Base-by-base conservation (phyloP, 2,888 invertebrate genomes). In the Limenitis camilla region DNA sequence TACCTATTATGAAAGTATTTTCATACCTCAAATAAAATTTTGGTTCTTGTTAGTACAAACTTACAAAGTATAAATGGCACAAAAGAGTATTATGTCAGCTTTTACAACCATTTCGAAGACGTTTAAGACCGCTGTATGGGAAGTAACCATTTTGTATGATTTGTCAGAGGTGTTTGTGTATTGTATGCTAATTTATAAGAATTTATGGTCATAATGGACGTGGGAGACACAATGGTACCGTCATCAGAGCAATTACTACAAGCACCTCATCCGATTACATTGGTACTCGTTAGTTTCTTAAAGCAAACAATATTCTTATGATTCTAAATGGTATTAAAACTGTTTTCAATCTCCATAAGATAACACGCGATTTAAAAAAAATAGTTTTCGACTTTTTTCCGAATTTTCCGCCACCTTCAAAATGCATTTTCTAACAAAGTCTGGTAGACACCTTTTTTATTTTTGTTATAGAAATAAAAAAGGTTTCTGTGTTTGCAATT, bases 121-220 rank as follows among this genome's bases (percentile, higher is more conserved):
- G 36, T 36, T 27, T 36, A 31, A 33, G 36, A 47, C 9, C 42
- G 11, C 11, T 32, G 36, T 53, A 59, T 52, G 50, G 80, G 80
- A 78, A 79, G 78, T 66, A 66, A 71, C 61, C 69, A 67, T 70
- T 80, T 79, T 75, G 76, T 72, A 69, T 71, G 71, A 72, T 70
- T 73, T 68, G 68, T 57, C 61, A 69, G 68, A 72, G 76, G 75
- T 73, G 74, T 69, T 63, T 68, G 66, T 65, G 74, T 65, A 83
- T 83, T 83, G 83, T 84, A 82, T 83, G 81, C 61, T 76, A 84
- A 84, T 82, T 63, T 67, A 59, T 63, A 67, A 67, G 65, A 68
- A 68, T 75, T 71, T 73, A 78, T 75, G 74, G 71, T 67, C 64
- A 67, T 70, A 72, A 74, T 63, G 66, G 61, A 70, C 73, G 81